These are phyloP conservation scores for Diphyllodes magnificus DNA, from an alignment of 2,113 vertebrate genomes.

Conservation along the genomic window DNA sequence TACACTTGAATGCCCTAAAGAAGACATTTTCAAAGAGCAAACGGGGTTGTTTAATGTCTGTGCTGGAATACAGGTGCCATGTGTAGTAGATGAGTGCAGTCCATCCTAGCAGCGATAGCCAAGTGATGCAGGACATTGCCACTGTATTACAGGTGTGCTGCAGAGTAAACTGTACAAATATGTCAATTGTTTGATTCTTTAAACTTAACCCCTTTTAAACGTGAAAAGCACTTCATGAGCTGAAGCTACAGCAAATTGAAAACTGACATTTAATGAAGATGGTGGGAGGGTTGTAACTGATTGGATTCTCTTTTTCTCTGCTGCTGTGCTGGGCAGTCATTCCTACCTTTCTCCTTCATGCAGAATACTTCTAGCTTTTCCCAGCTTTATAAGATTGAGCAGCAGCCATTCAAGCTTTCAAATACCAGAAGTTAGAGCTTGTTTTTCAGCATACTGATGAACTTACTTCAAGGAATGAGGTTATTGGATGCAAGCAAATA, in stretches of 20 bases:
- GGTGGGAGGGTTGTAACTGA: background rate
- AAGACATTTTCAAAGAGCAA: background rate
- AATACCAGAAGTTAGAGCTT: background rate
- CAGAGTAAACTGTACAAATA: background rate
- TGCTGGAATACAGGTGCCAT: background rate
- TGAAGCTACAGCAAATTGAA: background rate
- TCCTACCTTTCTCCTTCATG: background rate
- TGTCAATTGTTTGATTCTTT: background rate
- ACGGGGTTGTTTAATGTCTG: background rate
- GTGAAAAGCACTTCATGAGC: background rate
- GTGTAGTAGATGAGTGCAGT: background rate
- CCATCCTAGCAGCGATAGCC: background rate
- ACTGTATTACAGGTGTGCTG: background rate
- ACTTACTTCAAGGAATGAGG: constrained; percentile 7
- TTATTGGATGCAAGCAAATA: constrained; percentile 42
- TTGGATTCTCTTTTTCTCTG: background rate
- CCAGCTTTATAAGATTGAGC: background rate
- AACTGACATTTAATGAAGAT: background rate
- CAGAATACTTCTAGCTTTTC: background rate
- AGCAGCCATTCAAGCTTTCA: background rate
- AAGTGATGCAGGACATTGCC: background rate
- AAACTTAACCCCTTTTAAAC: background rate
- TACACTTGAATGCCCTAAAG: background rate
- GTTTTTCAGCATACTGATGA: constrained; percentile 18
- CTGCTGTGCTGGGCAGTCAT: background rate